A percentile compares a stretch with the other conserved stretches of the same genome.
phyloP scores from a whole-genome alignment of 2,888 invertebrate species.

The Sarcophaga subvicina region DNA sequence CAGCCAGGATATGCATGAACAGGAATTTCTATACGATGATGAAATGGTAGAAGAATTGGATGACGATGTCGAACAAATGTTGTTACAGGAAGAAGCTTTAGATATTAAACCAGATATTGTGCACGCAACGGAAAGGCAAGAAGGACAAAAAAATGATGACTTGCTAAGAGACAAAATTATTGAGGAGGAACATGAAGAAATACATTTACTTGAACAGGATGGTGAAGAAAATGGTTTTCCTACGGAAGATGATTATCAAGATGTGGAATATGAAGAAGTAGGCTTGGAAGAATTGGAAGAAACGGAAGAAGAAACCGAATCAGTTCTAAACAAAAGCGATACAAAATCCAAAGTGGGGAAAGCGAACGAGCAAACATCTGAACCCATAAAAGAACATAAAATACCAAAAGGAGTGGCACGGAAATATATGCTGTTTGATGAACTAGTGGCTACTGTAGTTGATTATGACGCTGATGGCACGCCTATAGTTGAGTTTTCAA shows the following conservation, averaged over 20 bases:
- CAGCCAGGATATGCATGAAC: neutral
- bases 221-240: conserved; percentile 37
- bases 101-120: conserved; percentile 57
- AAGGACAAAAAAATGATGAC: conserved; percentile 65
- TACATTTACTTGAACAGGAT: conserved; percentile 54
- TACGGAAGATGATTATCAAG: conserved; percentile 31
- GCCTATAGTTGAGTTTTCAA: conserved; percentile 77
- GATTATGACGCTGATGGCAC: conserved; percentile 76
- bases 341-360: conserved; percentile 30
- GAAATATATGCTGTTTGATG: conserved; percentile 76
- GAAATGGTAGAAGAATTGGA: conserved; percentile 70
- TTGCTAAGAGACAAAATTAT: conserved; percentile 51
- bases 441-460: conserved; percentile 78
- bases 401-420: conserved; percentile 26
- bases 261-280: conserved; percentile 57
- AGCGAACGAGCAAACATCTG: conserved; percentile 13
- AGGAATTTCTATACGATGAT: conserved; percentile 58
- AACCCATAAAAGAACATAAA: conserved; percentile 44
- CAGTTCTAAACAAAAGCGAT: neutral
- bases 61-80: conserved; percentile 47
- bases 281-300: conserved; percentile 25
- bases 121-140: conserved; percentile 17
- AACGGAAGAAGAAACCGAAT: conserved; percentile 13
- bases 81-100: conserved; percentile 19
- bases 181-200: conserved; percentile 60